Percentiles rank a stretch among this genome's conserved stretches.
These are phyloP conservation scores for Lutjanus campechanus DNA, from an alignment of 2,797 vertebrate genomes.

Conservation along the genomic window DNA sequence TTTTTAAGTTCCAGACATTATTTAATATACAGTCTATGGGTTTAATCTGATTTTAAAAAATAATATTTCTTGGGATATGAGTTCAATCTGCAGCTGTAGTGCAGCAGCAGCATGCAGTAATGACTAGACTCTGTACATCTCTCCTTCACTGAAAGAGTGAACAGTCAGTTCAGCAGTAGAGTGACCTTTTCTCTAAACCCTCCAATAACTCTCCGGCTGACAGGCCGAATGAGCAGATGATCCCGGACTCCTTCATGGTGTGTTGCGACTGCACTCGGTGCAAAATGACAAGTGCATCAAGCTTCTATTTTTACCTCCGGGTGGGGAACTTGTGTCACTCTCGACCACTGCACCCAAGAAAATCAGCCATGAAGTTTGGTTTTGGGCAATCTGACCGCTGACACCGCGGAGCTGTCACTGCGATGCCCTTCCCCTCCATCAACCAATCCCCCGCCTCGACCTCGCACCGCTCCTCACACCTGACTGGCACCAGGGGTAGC, in stretches of 20 bases:
- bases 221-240: conserved; percentile 68
- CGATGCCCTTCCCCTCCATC: conserved; percentile 80
- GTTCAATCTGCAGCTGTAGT: neutral
- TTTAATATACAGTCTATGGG: too few species aligned
- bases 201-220: conserved; percentile 73
- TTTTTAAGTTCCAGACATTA: too few species aligned
- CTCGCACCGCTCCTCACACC: conserved; percentile 78
- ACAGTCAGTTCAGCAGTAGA: conserved; percentile 67
- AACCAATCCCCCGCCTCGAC: conserved; percentile 49
- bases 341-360: conserved; percentile 69
- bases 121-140: conserved; percentile 26
- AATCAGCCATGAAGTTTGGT: conserved; percentile 81
- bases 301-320: conserved; percentile 72
- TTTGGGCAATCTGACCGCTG: conserved; percentile 85
- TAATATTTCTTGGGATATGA: neutral
- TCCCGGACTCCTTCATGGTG: conserved; percentile 71
- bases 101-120: conserved; percentile 15
- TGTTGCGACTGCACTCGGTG: conserved; percentile 66
- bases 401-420: conserved; percentile 84
- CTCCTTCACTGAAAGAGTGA: conserved; percentile 29
- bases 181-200: conserved; percentile 76
- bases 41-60: neutral
- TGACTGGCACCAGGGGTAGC: conserved; percentile 74
- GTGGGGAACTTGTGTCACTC: conserved; percentile 70
- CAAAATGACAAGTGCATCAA: conserved; percentile 78